These are phyloP conservation scores for Hemithea aestivaria DNA, from an alignment of 2,888 invertebrate species.

Conservation along the genomic window DNA sequence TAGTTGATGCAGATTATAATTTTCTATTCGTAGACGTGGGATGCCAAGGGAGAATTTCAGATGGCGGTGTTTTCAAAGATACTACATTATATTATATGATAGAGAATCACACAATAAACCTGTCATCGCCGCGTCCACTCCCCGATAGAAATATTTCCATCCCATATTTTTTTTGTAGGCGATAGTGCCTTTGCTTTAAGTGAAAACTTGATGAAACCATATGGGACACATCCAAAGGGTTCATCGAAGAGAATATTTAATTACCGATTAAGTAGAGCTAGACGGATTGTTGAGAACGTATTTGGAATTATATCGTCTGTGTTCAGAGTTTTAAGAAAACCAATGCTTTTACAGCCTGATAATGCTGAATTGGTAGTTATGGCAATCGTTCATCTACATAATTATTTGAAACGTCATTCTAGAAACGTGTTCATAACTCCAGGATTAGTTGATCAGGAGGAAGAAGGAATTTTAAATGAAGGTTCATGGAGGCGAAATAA, in stretches of 20 bases:
- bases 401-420: conserved; percentile 19
- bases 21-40: too few species aligned
- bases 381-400: conserved; percentile 15
- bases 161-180: conserved; percentile 22
- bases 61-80: too few species aligned
- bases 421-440: conserved; percentile 8
- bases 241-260: conserved; percentile 18
- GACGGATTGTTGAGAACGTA: too few species aligned
- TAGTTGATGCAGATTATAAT: conserved; percentile 6
- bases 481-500: conserved; percentile 18
- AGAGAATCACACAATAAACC: too few species aligned
- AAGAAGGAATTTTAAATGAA: conserved; percentile 14
- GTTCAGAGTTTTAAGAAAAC: conserved; percentile 20
- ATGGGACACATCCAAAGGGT: conserved; percentile 20
- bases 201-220: conserved; percentile 23
- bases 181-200: conserved; percentile 22
- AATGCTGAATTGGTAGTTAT: too few species aligned
- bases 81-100: too few species aligned
- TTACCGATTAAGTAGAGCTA: too few species aligned
- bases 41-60: too few species aligned
- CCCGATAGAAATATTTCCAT: conserved; percentile 17
- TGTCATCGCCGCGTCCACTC: too few species aligned
- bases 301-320: conserved; percentile 17
- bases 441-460: conserved; percentile 8
- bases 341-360: conserved; percentile 20